Conservation (phyloP, 2,113 vertebrate genomes). For the Buteo buteo region DNA sequence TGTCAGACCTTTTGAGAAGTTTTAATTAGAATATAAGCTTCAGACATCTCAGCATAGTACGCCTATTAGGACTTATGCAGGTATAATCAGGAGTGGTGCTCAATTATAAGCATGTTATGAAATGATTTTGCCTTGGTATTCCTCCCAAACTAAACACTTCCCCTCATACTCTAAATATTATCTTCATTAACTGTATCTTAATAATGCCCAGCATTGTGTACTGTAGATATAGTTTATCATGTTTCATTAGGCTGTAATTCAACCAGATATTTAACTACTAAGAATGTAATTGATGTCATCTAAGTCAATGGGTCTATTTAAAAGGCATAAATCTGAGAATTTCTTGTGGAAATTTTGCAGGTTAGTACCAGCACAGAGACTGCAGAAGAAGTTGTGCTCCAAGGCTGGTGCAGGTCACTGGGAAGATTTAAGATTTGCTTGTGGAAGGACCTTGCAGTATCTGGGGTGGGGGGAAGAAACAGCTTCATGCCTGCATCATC, state of each 20-base stretch:
- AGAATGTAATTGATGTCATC: neutral
- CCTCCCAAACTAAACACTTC: neutral
- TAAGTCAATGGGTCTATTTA: neutral
- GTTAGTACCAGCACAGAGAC: neutral
- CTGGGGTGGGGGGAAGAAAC: neutral
- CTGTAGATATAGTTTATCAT: neutral
- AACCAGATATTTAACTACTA: neutral
- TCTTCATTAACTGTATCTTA: neutral
- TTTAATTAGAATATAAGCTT: slow-evolving; percentile 26
- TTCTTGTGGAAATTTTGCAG: neutral
- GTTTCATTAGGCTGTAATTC: neutral
- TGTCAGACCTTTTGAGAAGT: slow-evolving; percentile 6
- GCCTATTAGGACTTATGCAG: neutral
- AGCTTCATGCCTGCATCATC: neutral
- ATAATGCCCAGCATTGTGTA: neutral
- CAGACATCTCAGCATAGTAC: neutral
- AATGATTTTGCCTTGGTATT: neutral
- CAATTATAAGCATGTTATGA: neutral
- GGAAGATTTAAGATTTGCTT: neutral
- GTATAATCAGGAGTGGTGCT: neutral
- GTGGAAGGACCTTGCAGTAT: neutral
- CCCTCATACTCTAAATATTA: neutral
- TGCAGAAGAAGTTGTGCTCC: neutral
- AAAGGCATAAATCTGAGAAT: neutral
- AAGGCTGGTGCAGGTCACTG: neutral